phyloP scores from a whole-genome alignment of 1,140 invertebrate species.

The Vanessa atalanta region DNA sequence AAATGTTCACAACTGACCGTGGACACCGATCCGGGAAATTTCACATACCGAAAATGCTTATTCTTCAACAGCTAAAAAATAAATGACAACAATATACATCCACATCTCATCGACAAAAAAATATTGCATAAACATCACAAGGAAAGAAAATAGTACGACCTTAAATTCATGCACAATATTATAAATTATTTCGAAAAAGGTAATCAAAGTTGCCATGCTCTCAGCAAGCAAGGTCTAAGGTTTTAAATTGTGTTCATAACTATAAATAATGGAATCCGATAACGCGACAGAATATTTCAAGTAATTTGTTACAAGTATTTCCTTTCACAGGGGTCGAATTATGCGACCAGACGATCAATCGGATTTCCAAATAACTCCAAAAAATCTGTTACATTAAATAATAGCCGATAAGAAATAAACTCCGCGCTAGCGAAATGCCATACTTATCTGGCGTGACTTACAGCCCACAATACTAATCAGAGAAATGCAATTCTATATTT shows the following conservation, averaged over 20 bases:
- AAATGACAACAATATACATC: constrained; percentile 77
- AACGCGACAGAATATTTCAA: too few relatives aligned
- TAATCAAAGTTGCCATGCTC: constrained; percentile 31
- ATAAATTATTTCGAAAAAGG: constrained; percentile 9
- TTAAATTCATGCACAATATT: constrained; percentile 33
- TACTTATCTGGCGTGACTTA: too few relatives aligned
- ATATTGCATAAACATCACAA: constrained; percentile 41
- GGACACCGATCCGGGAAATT: constrained; percentile 77
- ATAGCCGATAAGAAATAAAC: too few relatives aligned
- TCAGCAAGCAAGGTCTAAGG: constrained; percentile 13
- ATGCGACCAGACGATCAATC: too few relatives aligned
- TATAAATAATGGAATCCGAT: neutral
- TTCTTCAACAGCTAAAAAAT: constrained; percentile 81
- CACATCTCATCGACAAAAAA: constrained; percentile 52
- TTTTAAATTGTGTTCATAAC: neutral
- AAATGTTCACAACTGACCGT: constrained; percentile 77
- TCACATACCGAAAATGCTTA: constrained; percentile 81
- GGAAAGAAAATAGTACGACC: constrained; percentile 7
- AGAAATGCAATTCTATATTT: too few relatives aligned
- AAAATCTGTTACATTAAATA: too few relatives aligned
- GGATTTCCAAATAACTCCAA: too few relatives aligned
- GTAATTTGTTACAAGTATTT: too few relatives aligned
- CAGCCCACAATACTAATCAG: too few relatives aligned
- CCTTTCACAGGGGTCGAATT: too few relatives aligned
- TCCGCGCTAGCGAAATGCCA: too few relatives aligned